Evolutionary conservation across 1,140 invertebrate species (phyloP).

Genomic region (Cydia fagiglandana): DNA sequence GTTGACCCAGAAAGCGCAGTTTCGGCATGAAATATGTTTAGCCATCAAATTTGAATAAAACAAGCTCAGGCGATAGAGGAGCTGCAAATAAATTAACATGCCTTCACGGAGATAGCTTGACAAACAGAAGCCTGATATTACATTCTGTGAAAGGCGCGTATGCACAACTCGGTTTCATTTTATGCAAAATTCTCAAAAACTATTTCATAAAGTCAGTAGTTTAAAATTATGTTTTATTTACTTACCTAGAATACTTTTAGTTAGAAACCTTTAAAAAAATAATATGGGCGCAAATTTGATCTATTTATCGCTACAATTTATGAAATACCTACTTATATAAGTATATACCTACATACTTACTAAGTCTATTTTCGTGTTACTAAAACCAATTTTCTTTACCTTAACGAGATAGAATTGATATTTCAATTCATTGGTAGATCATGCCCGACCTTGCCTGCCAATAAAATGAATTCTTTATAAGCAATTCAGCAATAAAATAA

Average conservation of each 20-base stretch:
- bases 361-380: neutral
- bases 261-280: too few relatives aligned
- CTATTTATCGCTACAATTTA: too few relatives aligned
- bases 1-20: slow-evolving; percentile 54
- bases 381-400: neutral
- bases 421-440: neutral
- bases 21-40: slow-evolving; percentile 66
- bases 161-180: neutral
- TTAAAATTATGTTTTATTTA: too few relatives aligned
- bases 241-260: too few relatives aligned
- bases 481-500: slow-evolving; percentile 10
- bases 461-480: slow-evolving; percentile 14
- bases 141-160: slow-evolving; percentile 34
- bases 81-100: slow-evolving; percentile 46
- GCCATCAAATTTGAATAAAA: slow-evolving; percentile 60
- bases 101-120: slow-evolving; percentile 22
- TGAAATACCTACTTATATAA: neutral
- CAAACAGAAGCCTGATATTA: slow-evolving; percentile 38
- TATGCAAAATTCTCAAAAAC: neutral
- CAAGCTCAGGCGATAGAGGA: slow-evolving; percentile 34
- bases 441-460: too few relatives aligned
- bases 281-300: too few relatives aligned
- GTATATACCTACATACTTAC: neutral
- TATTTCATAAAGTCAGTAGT: too few relatives aligned
- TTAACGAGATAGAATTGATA: neutral